Evolutionary conservation across 1,140 invertebrate genomes (phyloP), one percentile per base, ranked within the genome.

Genomic region (Rhizoglyphus robini): DNA sequence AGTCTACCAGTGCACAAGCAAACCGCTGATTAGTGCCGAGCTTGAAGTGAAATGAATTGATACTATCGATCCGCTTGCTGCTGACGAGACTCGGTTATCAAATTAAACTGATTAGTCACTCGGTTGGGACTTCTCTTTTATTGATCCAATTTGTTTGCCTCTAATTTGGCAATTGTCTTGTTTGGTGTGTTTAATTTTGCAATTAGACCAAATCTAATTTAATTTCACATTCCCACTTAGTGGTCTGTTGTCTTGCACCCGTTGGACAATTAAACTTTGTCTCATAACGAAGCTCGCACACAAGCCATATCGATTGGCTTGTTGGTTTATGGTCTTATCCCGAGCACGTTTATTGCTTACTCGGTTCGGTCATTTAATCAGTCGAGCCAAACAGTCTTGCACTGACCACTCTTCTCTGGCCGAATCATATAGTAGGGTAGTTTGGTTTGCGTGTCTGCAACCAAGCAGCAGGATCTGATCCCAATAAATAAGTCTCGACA

Each of bases 101-200:
- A 54, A 54, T 54, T 54, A 54, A 20, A 54, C 51, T 54, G 51
- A 54, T 54, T 54, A 54, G 51, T 54, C 15, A n/a, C n/a, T 41
- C 8, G 36, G 36, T 41, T 41, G 8, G 36, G 36, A 18, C 18
- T 41, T 41, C 36, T 8, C 18, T 54, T 54, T 54, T 54, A 54
- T 54, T 54, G 51, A 54, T 54, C 51, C 31, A 54, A 27, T 54
- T 54, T 54, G 51, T 54, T 41, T 41, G 36, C 36, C 20, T 54
- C 51, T 8, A 32, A 27, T 11, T 54, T 25, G 23, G 51, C 23
- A 5, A 27, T 54, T 54, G 51, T 32, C 51, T 54, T 54, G 18
- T 41, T 41, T 5, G 23, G 8, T 15, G 51, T 54, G 51, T 54
- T 54, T 54, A 54, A 54, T 54, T 54, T 54, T 54, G 23, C 51